phyloP scores from a whole-genome alignment of 2,113 vertebrate genomes.

The Oreamnos americanus region DNA sequence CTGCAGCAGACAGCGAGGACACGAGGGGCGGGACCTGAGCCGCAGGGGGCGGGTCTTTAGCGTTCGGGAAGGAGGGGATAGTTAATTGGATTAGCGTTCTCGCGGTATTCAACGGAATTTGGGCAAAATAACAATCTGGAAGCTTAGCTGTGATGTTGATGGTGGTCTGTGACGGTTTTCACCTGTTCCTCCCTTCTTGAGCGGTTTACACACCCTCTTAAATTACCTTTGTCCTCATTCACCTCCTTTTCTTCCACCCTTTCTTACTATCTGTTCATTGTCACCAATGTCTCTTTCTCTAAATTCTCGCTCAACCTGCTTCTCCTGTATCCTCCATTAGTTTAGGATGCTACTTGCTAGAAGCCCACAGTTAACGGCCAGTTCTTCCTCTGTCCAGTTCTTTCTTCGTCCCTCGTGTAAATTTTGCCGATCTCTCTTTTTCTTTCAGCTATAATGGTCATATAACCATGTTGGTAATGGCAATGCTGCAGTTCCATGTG shows the following conservation, averaged over 20 bases:
- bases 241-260: not conserved
- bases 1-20: fast-evolving
- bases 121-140: fast-evolving
- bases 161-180: fast-evolving
- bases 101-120: not conserved
- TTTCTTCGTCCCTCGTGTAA: not conserved
- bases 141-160: fast-evolving
- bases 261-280: fast-evolving
- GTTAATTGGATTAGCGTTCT: not conserved
- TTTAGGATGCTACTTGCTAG: not conserved
- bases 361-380: not conserved
- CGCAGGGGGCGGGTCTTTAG: not conserved
- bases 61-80: fast-evolving
- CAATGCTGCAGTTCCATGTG: not conserved
- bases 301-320: not conserved
- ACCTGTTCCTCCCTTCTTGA: fast-evolving
- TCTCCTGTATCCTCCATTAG: no score
- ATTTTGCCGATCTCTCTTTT: not conserved
- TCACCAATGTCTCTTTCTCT: not conserved
- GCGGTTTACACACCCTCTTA: fast-evolving
- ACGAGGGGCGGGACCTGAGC: not conserved
- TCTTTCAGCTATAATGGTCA: not conserved
- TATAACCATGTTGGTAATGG: not conserved
- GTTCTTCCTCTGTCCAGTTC: not conserved
- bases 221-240: no score